phyloP scores from a whole-genome alignment of 2,113 vertebrate genomes.

The Acanthochromis polyacanthus region DNA sequence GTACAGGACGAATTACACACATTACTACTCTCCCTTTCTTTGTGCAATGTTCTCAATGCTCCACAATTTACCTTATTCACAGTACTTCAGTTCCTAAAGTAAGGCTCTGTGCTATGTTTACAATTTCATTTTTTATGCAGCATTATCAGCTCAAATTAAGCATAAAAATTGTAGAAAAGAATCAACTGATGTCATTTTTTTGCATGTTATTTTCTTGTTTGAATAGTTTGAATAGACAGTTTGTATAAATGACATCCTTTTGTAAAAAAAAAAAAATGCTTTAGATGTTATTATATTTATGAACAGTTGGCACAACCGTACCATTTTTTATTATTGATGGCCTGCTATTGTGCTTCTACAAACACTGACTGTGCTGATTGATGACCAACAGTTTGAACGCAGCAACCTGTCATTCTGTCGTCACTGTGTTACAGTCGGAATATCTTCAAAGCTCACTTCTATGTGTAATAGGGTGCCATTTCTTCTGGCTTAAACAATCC shows the following conservation, averaged over 20 bases:
- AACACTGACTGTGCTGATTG: background rate
- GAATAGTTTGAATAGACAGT: too few species aligned
- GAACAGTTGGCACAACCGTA: background rate
- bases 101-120: background rate
- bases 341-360: background rate
- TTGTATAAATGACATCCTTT: too few species aligned
- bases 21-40: too few species aligned
- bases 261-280: too few species aligned
- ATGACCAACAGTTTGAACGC: background rate
- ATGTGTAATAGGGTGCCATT: background rate
- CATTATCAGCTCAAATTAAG: background rate
- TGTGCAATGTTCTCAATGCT: too few species aligned
- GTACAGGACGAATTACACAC: too few species aligned
- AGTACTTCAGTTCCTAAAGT: too few species aligned
- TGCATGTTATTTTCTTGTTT: too few species aligned
- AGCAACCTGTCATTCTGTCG: background rate
- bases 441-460: background rate
- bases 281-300: too few species aligned
- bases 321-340: background rate
- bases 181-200: too few species aligned
- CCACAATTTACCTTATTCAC: too few species aligned
- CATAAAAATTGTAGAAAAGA: background rate
- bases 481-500: constrained; percentile 10
- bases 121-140: background rate
- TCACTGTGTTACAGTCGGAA: background rate